Conservation (phyloP, 2,797 vertebrate species). For the Thunnus albacares region DNA sequence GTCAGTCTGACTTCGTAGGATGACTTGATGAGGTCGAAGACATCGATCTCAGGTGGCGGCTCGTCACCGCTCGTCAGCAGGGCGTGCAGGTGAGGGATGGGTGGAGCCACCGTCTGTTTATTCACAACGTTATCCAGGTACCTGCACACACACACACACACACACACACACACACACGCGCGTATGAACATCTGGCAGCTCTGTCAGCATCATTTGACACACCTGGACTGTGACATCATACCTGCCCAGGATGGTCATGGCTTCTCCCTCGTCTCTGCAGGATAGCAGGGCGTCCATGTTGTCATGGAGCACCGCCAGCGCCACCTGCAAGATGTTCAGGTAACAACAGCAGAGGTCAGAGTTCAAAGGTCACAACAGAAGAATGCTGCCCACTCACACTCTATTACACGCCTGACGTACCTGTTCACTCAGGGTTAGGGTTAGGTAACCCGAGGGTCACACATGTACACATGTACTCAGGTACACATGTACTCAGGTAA, state of each 20-base stretch:
- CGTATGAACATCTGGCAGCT: neutral
- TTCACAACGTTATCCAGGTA: slow-evolving; percentile 97
- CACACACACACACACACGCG: slow-evolving; percentile 1
- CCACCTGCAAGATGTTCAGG: slow-evolving; percentile 85
- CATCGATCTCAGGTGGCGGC: slow-evolving; percentile 90
- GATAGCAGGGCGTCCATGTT: slow-evolving; percentile 92
- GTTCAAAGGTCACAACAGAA: neutral
- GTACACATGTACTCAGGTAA: no score
- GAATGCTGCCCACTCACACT: neutral
- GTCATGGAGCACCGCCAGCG: slow-evolving; percentile 93
- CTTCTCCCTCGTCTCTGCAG: slow-evolving; percentile 95
- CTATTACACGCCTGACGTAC: neutral
- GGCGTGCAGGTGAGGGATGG: slow-evolving; percentile 93
- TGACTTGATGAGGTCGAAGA: slow-evolving; percentile 94
- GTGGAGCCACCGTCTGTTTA: slow-evolving; percentile 90
- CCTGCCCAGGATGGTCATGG: slow-evolving; percentile 98
- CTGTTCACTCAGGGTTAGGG: no score
- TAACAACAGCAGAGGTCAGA: neutral
- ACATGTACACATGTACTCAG: no score
- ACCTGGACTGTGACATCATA: slow-evolving; percentile 58
- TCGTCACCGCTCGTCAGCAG: slow-evolving; percentile 92
- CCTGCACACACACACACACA: slow-evolving; percentile 72
- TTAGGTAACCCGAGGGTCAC: no score
- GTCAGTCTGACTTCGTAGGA: slow-evolving; percentile 91
- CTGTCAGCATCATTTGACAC: neutral